Percentiles rank a stretch among this genome's conserved stretches.
These are phyloP conservation scores for Chloropsis cyanopogon DNA, from an alignment of 2,113 vertebrate genomes.

Conservation along the genomic window DNA sequence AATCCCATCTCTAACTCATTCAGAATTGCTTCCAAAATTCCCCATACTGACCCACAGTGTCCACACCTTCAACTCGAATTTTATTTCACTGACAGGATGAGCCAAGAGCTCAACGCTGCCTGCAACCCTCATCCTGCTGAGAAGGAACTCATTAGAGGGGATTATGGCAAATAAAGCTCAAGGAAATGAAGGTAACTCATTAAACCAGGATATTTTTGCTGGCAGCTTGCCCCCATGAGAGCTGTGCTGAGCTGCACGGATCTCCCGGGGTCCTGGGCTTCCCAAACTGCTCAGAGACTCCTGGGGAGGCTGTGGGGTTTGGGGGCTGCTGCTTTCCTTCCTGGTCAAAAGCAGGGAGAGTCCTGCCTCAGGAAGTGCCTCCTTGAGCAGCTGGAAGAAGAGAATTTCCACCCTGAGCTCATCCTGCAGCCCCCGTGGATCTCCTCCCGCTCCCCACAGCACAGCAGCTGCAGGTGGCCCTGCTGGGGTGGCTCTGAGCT, in stretches of 20 bases:
- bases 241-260: neutral
- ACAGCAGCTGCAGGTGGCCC: neutral
- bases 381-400: neutral
- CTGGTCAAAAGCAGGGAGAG: neutral
- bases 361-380: neutral
- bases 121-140: neutral
- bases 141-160: neutral
- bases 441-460: neutral
- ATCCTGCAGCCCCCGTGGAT: neutral
- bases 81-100: neutral
- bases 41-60: neutral
- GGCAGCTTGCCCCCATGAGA: neutral
- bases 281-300: neutral
- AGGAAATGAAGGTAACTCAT: neutral
- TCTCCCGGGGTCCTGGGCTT: neutral
- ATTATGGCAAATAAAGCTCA: neutral
- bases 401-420: neutral
- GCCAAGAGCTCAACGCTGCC: neutral
- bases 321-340: neutral
- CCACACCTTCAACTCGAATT: neutral
- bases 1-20: too few relatives aligned
- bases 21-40: too few relatives aligned
- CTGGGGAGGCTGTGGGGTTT: neutral
- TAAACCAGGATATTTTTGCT: neutral
- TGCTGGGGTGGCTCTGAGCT: neutral